Evolutionary conservation across 1,140 invertebrate species (phyloP).

Genomic region (Capitella teleta): DNA sequence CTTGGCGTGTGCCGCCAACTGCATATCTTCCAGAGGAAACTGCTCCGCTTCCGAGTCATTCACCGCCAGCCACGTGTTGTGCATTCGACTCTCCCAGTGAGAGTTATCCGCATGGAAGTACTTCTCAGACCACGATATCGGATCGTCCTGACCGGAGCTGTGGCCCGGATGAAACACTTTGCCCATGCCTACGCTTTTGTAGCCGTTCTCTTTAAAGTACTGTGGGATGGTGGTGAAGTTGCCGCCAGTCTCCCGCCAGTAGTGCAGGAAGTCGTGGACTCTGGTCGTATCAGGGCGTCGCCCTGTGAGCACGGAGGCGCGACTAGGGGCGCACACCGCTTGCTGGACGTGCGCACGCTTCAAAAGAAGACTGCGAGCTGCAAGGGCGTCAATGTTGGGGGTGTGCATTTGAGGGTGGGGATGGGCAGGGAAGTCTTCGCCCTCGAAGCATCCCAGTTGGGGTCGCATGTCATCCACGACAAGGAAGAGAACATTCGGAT

Average conservation of each 20-base stretch:
- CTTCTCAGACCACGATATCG: conserved; percentile 13
- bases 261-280: conserved; percentile 12
- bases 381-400: conserved; percentile 13
- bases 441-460: conserved; percentile 11
- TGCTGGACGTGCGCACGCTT: conserved; percentile 15
- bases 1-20: conserved; percentile 1
- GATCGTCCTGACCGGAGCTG: conserved; percentile 10
- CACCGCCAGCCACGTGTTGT: conserved; percentile 4
- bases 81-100: conserved; percentile 2
- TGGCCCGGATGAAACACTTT: conserved; percentile 14
- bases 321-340: conserved; percentile 29
- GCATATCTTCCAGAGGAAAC: conserved; percentile 6
- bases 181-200: conserved; percentile 11
- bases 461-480: conserved; percentile 16
- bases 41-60: not conserved
- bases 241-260: conserved; percentile 11
- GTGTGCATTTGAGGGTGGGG: conserved; percentile 15
- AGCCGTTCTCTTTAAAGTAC: conserved; percentile 14
- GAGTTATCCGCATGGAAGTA: conserved; percentile 2
- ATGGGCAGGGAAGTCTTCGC: conserved; percentile 9
- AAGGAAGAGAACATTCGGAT: conserved; percentile 15
- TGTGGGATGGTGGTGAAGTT: conserved; percentile 14
- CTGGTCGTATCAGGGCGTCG: conserved; percentile 13
- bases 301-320: conserved; percentile 14
- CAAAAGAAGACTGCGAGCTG: conserved; percentile 14